These are phyloP conservation scores for Zalophus californianus DNA, from an alignment of 2,797 vertebrate species.

Conservation along the genomic window DNA sequence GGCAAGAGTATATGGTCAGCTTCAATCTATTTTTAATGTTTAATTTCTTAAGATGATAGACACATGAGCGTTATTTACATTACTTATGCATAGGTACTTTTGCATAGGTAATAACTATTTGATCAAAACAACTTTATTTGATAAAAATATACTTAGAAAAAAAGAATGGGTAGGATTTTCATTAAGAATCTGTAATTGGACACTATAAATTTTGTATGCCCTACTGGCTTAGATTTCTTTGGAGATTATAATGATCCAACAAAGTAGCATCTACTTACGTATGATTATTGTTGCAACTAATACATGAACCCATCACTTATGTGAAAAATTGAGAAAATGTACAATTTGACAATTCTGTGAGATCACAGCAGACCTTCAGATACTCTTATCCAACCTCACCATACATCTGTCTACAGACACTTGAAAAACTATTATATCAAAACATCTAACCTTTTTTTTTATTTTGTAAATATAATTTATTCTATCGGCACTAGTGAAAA, in stretches of 20 bases:
- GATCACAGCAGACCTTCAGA: slow-evolving; percentile 70
- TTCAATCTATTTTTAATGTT: background rate
- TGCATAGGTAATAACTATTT: background rate
- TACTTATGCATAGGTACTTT: background rate
- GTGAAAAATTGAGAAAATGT: slow-evolving; percentile 85
- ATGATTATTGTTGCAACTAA: slow-evolving; percentile 84
- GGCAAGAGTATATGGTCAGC: background rate
- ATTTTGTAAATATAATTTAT: slow-evolving; percentile 81
- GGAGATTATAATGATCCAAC: background rate
- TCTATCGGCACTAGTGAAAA: slow-evolving; percentile 86
- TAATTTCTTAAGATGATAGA: background rate
- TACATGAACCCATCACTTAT: slow-evolving; percentile 83
- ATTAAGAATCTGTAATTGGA: background rate
- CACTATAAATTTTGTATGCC: background rate
- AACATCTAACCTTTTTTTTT: slow-evolving; percentile 80
- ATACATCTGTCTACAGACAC: slow-evolving; percentile 22
- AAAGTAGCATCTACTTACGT: background rate
- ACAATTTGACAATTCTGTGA: slow-evolving; percentile 80
- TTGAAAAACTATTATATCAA: slow-evolving; percentile 84
- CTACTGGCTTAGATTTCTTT: background rate
- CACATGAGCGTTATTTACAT: background rate
- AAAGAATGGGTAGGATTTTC: background rate
- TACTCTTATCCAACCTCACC: background rate
- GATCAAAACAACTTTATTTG: background rate
- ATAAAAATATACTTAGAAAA: background rate